Base-by-base conservation (phyloP, 2,888 invertebrate genomes). In the Cepaea hortensis region DNA sequence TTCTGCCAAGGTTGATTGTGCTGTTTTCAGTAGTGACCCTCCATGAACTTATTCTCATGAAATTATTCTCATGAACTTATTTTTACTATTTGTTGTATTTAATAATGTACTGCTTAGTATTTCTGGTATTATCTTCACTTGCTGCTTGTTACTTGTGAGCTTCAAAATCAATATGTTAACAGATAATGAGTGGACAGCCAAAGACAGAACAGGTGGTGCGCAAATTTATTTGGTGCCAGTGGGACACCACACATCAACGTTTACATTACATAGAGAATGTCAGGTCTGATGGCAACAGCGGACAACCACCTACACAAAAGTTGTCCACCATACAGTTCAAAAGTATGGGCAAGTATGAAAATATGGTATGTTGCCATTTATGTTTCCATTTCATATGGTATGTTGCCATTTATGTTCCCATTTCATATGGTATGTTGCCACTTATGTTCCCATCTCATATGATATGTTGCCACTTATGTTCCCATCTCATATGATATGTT, bases 101-200 rank as follows among this genome's bases (percentile, higher is more conserved):
- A 35, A 35, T 35, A 35, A 35, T 35, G 35, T 35, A 35, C 35
- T 1, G 35, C 35, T 35, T 35, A 35, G 35, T 35, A 35, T 35
- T 35, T 35, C 35, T 35, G 35, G 35, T 35, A 35, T 35, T 35
- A 35, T 35, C 35, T 35, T 35, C 35, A 35, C 35, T 35, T 35
- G 35, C 35, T 35, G 35, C 35, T 35, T 55, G 11, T 55, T 2
- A 55, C 55, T 55, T 55, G 55, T 55, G 55, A 55, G 11, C 55
- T 55, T 55, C 1, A 55, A 6, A 9, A 11, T 55, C 55, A 55
- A 6, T 9, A 55, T 55, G 55, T 55, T 11, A 2, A 55, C 55
- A 93, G 93, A 91, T 93, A 48, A 92, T 93, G 92, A 89, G 91
- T 81, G 92, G 91, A 23, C 93, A 93, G 89, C 93, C 93, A 20